A percentile compares a stretch with the other conserved stretches of the same genome.
These are phyloP conservation scores for Alfaro cultratus DNA, from an alignment of 2,797 vertebrate species.

Conservation along the genomic window DNA sequence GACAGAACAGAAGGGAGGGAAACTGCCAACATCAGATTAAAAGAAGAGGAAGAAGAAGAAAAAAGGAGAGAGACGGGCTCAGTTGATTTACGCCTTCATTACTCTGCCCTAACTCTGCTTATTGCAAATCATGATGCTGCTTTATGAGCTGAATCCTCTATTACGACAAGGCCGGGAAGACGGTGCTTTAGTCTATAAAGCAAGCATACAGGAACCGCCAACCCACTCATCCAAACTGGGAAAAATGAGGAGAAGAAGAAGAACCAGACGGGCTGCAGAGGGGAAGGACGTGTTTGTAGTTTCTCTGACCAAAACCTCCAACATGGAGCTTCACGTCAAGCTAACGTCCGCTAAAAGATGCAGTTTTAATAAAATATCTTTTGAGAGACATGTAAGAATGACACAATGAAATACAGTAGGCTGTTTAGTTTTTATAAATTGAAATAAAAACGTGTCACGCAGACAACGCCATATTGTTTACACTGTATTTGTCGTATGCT, in stretches of 20 bases:
- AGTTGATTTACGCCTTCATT: conserved; percentile 78
- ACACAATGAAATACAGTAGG: too few species aligned
- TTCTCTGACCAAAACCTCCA: conserved; percentile 24
- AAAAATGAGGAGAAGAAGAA: neutral
- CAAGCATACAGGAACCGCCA: conserved; percentile 62
- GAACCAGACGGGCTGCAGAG: conserved; percentile 20
- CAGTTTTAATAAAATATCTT: too few species aligned
- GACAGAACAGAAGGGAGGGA: conserved; percentile 35
- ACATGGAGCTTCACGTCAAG: neutral
- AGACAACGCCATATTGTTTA: too few species aligned
- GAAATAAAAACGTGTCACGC: too few species aligned
- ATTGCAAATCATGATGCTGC: conserved; percentile 77
- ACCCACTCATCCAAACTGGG: conserved; percentile 44
- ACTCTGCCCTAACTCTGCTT: conserved; percentile 75
- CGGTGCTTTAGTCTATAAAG: conserved; percentile 70
- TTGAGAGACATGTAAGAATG: too few species aligned
- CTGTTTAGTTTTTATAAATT: too few species aligned
- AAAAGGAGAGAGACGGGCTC: conserved; percentile 45
- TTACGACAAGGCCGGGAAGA: conserved; percentile 69
- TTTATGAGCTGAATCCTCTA: conserved; percentile 77
- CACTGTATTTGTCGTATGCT: too few species aligned
- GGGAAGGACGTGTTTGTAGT: conserved; percentile 7
- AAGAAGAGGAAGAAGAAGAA: conserved; percentile 42
- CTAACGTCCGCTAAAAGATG: neutral
- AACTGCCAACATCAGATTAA: conserved; percentile 62